Base-by-base conservation (phyloP, 1,140 invertebrate species). In the Drosophila kepulauana region DNA sequence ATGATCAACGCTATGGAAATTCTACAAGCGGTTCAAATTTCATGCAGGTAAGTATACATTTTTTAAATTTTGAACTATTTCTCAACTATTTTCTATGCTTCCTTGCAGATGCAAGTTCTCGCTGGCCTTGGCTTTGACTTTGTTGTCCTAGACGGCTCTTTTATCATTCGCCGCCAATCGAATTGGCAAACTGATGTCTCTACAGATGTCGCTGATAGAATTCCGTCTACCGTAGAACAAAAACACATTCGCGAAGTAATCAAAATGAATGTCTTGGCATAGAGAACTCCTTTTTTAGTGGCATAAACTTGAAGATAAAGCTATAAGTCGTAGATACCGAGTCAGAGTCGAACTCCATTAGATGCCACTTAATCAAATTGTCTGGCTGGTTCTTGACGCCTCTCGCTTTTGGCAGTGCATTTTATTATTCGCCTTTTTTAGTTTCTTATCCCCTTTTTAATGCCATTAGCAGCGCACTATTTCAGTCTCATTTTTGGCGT, bases 281-380 rank as follows among this genome's bases (percentile, higher is more conserved):
- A 45, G 52, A 64, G 10, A 30, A 41, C 43, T 62, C 28, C 3
- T 30, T 30, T 28, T 45, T 8, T 16, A 7, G 28, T 3, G 11
- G 2, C 33, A 62, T 62, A 63, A 64, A 64, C 49, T 33, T 33
- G 6, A 30, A 54, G n/a, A 54, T 35, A 20, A 45, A 13, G 15
- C 33, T 16, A 45, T 25, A 10, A 20, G 30, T 35, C 15, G 33
- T 38, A 43, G 3, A 45, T 25, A 20, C 16, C 0, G 16, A 41
- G 3, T 63, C 28, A 13, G 35, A 30, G 10, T 58, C 25, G 33
- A 41, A 75, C 20, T 67, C 69, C 45, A 68, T 66, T 70, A n/a
- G 65, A 30, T 75, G 64, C 61, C 79, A 86, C 68, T 82, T 87
- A 87, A 86, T 86, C 82, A 87, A 86, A 86, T 85, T 78, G 75